These are phyloP conservation scores for Chloebia gouldiae DNA, from an alignment of 2,113 vertebrate species.

Conservation along the genomic window DNA sequence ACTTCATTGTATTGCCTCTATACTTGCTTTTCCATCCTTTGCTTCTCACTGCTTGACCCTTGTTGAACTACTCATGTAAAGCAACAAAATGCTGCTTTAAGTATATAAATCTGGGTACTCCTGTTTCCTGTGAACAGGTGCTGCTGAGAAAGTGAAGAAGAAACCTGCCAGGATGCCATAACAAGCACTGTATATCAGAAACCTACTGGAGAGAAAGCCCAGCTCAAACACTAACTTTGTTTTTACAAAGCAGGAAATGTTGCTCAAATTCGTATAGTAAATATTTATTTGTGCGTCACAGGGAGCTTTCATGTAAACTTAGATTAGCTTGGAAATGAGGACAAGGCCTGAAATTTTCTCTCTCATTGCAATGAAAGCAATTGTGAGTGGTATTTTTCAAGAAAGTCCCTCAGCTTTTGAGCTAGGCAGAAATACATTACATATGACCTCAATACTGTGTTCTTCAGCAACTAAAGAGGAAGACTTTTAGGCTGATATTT, in stretches of 20 bases:
- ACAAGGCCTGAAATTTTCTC: conserved; percentile 5
- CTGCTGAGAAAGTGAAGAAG: conserved; percentile 56
- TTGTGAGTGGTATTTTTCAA: not conserved
- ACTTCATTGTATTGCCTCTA: not conserved
- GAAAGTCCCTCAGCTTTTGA: not conserved
- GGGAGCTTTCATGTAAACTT: conserved; percentile 20
- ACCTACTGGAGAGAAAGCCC: conserved; percentile 24
- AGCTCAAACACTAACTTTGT: conserved; percentile 41
- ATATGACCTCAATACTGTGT: not conserved
- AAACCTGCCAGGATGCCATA: conserved; percentile 59
- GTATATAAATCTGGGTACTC: conserved; percentile 11
- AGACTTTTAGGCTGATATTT: not conserved
- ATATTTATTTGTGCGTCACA: conserved; percentile 49
- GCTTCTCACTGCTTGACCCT: conserved; percentile 16
- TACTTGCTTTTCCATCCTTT: not conserved
- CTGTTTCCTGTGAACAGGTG: conserved; percentile 33
- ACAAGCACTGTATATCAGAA: conserved; percentile 53
- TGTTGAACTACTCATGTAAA: conserved; percentile 26
- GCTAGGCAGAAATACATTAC: not conserved
- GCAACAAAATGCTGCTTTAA: conserved; percentile 29
- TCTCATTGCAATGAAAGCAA: not conserved
- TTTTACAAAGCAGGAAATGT: conserved; percentile 29
- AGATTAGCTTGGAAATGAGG: conserved; percentile 16
- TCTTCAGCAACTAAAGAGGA: not conserved
- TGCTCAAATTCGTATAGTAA: conserved; percentile 44